phyloP scores from a whole-genome alignment of 37 sponge, comb jelly and placozoan species.

The Ephydatia muelleri region DNA sequence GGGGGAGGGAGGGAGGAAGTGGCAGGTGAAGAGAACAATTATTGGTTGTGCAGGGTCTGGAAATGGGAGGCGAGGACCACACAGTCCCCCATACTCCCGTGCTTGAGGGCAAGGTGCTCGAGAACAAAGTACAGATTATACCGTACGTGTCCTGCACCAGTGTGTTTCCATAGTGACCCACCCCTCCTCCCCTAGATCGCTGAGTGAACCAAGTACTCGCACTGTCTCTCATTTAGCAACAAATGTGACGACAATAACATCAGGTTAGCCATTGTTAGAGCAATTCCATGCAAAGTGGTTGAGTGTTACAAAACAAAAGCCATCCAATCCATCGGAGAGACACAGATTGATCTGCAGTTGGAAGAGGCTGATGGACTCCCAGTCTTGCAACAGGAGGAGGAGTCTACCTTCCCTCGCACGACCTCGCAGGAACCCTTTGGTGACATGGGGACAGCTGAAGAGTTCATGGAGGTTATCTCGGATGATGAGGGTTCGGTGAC shows the following conservation, averaged over 20 bases:
- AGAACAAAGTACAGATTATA: conserved; percentile 17
- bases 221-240: neutral
- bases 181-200: neutral
- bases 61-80: conserved; percentile 6
- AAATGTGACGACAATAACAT: neutral
- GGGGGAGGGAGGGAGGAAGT: neutral
- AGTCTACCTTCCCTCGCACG: neutral
- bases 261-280: neutral
- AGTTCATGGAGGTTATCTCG: neutral
- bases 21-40: neutral
- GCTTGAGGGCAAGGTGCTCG: conserved; percentile 53
- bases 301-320: neutral
- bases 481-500: neutral
- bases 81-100: conserved; percentile 67
- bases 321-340: conserved; percentile 17
- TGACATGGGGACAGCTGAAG: neutral
- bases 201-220: neutral
- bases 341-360: conserved; percentile 8
- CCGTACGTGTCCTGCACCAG: conserved; percentile 6
- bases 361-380: neutral
- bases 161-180: neutral
- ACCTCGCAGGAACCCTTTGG: neutral
- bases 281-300: too few species aligned
- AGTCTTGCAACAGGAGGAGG: neutral
- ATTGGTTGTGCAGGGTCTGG: conserved; percentile 5